Evolutionary conservation across 1,140 invertebrate species (phyloP).

Genomic region (Arion vulgaris): DNA sequence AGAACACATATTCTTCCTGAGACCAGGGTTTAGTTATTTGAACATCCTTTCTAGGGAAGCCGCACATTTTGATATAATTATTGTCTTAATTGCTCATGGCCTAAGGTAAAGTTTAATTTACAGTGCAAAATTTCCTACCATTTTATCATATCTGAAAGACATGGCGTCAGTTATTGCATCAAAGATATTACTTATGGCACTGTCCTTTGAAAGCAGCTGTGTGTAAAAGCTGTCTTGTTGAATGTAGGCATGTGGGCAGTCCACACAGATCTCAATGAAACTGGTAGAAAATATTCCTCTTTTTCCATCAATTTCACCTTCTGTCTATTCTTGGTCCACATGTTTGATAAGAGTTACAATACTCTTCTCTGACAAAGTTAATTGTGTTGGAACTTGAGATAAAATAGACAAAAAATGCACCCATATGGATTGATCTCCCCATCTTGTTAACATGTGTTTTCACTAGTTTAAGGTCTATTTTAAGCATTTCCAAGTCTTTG

Average conservation of each 20-base stretch:
- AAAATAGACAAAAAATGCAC: slow-evolving; percentile 77
- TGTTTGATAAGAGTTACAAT: slow-evolving; percentile 78
- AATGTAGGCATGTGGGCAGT: slow-evolving; percentile 72
- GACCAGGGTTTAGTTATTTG: slow-evolving; percentile 75
- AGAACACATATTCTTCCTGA: neutral
- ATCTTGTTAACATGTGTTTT: slow-evolving; percentile 67
- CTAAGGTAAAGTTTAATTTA: no score
- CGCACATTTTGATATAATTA: slow-evolving; percentile 75
- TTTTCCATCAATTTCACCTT: slow-evolving; percentile 77
- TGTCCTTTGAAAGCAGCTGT: neutral
- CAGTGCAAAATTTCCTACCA: no score
- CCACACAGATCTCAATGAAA: slow-evolving; percentile 80
- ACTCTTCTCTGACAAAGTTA: slow-evolving; percentile 77
- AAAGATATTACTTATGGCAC: neutral
- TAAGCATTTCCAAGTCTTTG: neutral
- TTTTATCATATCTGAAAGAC: neutral
- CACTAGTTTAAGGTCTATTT: slow-evolving; percentile 37
- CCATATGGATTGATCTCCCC: slow-evolving; percentile 77
- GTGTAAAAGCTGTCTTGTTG: neutral
- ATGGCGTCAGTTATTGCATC: neutral
- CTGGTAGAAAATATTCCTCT: slow-evolving; percentile 78
- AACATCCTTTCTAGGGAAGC: slow-evolving; percentile 77
- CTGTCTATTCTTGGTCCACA: slow-evolving; percentile 79
- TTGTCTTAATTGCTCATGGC: slow-evolving; percentile 35
- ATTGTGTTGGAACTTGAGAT: slow-evolving; percentile 77